Conservation (phyloP, 2,888 invertebrate species). For the Gymnosoma rotundatum region DNA sequence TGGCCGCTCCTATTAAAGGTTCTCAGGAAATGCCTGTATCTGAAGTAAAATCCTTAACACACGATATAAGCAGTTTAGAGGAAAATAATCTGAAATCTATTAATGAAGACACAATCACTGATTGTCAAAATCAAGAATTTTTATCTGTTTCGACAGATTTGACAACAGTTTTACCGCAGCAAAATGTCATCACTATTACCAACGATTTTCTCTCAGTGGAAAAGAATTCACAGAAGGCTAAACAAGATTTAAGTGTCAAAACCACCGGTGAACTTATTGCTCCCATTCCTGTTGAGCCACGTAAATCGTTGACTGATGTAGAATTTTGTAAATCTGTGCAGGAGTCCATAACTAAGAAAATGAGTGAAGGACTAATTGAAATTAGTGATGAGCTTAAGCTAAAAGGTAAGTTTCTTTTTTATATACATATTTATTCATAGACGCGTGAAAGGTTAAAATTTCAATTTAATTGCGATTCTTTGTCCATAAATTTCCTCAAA, state of each 20-base stretch:
- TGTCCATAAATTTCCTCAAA: too few species aligned
- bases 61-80: constrained; percentile 75
- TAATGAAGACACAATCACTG: too few species aligned
- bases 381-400: constrained; percentile 78
- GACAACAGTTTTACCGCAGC: constrained; percentile 36
- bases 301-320: constrained; percentile 81
- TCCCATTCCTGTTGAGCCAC: constrained; percentile 75
- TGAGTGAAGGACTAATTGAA: constrained; percentile 80
- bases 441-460: too few species aligned
- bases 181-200: constrained; percentile 60
- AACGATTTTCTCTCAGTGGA: constrained; percentile 61
- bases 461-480: too few species aligned
- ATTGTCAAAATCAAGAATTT: too few species aligned
- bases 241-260: background rate
- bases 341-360: constrained; percentile 80
- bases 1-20: constrained; percentile 75
- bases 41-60: constrained; percentile 72
- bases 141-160: background rate
- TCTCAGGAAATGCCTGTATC: constrained; percentile 63
- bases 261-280: constrained; percentile 67
- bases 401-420: constrained; percentile 72
- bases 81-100: constrained; percentile 58
- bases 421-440: too few species aligned
- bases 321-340: constrained; percentile 81
- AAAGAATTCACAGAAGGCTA: constrained; percentile 10